A percentile compares a stretch with the other conserved stretches of the same genome.
These are phyloP conservation scores for Pterophyllum scalare DNA, from an alignment of 2,113 vertebrate genomes.

Conservation along the genomic window DNA sequence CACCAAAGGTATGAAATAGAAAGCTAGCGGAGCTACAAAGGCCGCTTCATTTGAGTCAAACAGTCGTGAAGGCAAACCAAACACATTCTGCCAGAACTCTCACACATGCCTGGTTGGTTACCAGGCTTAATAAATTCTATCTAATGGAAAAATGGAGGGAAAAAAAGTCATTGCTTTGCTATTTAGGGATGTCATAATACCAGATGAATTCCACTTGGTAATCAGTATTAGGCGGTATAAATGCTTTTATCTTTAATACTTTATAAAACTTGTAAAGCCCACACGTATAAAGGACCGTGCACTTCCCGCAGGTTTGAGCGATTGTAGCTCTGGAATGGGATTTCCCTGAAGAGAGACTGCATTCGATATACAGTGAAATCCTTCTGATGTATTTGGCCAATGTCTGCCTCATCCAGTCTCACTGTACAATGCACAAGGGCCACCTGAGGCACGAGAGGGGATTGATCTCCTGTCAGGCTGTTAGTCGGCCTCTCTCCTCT, in stretches of 20 bases:
- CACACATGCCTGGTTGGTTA: neutral
- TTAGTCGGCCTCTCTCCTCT: conserved; percentile 29
- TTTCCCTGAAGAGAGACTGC: conserved; percentile 3
- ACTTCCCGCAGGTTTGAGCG: conserved; percentile 8
- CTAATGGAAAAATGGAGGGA: neutral
- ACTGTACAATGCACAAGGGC: conserved; percentile 30
- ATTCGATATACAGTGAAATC: conserved; percentile 35
- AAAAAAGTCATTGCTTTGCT: neutral
- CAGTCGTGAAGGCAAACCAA: neutral
- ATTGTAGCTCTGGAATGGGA: neutral
- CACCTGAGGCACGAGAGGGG: conserved; percentile 22
- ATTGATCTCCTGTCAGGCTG: conserved; percentile 54
- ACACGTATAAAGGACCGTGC: neutral
- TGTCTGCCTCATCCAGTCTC: conserved; percentile 28
- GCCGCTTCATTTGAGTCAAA: neutral
- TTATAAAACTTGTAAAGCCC: neutral
- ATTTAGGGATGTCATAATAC: neutral
- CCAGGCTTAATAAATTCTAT: neutral
- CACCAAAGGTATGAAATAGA: neutral
- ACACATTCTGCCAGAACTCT: neutral
- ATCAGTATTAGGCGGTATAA: neutral
- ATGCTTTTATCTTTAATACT: neutral
- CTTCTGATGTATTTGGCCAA: conserved; percentile 34
- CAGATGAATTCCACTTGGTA: neutral
- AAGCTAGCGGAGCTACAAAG: neutral